Percentiles rank a stretch among this genome's conserved stretches.
Evolutionary conservation across 2,888 invertebrate species (phyloP).

Genomic region (Thera obeliscata): DNA sequence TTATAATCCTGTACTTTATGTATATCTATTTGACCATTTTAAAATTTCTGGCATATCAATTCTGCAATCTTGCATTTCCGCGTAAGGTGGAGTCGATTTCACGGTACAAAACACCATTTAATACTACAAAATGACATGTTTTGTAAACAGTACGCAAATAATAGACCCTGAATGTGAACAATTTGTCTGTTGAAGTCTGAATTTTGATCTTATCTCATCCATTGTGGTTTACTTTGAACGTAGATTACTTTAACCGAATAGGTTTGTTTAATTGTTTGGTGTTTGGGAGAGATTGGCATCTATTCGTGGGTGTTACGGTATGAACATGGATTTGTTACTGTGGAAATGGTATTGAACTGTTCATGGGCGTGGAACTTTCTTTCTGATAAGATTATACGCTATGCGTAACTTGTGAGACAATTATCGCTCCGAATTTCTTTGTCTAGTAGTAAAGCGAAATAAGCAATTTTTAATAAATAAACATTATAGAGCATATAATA

Average conservation of each 20-base stretch:
- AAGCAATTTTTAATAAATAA: no score
- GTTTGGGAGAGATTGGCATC: conserved; percentile 41
- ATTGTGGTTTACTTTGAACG: conserved; percentile 65
- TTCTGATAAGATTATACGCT: conserved; percentile 12
- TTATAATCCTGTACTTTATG: background rate
- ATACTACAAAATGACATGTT: conserved; percentile 75
- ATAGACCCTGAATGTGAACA: conserved; percentile 67
- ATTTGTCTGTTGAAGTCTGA: conserved; percentile 71
- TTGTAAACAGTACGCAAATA: conserved; percentile 68
- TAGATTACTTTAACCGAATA: conserved; percentile 59
- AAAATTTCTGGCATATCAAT: conserved; percentile 10
- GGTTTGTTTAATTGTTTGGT: conserved; percentile 55
- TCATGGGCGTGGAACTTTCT: conserved; percentile 29
- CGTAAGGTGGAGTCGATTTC: conserved; percentile 70
- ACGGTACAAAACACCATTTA: conserved; percentile 62
- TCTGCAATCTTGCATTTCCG: conserved; percentile 44
- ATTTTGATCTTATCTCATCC: conserved; percentile 75
- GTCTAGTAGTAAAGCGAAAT: no score
- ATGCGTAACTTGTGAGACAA: background rate
- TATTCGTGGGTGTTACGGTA: conserved; percentile 39
- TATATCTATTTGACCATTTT: background rate
- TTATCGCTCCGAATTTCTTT: no score
- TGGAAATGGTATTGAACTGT: conserved; percentile 4
- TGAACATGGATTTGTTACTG: conserved; percentile 25
- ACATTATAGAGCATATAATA: no score